phyloP scores from a whole-genome alignment of 2,113 vertebrate genomes.

The Numida meleagris region DNA sequence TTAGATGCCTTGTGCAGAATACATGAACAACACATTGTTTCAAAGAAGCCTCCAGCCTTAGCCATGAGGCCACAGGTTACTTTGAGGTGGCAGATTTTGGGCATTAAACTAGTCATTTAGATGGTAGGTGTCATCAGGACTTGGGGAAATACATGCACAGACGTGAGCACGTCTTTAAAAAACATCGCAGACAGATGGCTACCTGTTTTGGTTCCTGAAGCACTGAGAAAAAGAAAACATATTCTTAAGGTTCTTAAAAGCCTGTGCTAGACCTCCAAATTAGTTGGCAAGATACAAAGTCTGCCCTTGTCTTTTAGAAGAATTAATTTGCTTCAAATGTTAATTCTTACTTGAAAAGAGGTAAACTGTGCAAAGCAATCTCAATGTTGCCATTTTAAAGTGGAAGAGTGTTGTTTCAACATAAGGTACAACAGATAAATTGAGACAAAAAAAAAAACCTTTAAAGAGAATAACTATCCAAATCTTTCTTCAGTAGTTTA shows the following conservation, averaged over 20 bases:
- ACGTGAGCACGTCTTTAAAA: background rate
- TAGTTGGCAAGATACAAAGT: background rate
- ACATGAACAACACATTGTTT: background rate
- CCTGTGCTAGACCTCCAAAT: background rate
- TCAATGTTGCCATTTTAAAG: background rate
- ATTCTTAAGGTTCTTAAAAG: background rate
- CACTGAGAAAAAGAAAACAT: background rate
- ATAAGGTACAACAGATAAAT: background rate
- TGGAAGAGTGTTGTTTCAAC: background rate
- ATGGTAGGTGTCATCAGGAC: background rate
- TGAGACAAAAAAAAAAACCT: background rate
- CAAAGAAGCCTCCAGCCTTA: background rate
- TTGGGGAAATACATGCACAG: background rate
- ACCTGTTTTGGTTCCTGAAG: background rate
- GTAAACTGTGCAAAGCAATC: background rate
- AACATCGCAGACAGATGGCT: background rate
- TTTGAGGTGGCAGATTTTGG: background rate
- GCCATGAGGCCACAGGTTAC: background rate
- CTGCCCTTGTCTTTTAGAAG: background rate
- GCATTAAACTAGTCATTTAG: background rate
- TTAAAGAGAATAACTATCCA: slow-evolving; percentile 35
- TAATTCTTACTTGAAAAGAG: background rate
- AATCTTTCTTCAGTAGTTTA: slow-evolving; percentile 33
- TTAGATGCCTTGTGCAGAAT: background rate
- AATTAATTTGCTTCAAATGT: background rate